Conservation (phyloP, 2,113 vertebrate genomes). For the Coracopsis vasa region DNA sequence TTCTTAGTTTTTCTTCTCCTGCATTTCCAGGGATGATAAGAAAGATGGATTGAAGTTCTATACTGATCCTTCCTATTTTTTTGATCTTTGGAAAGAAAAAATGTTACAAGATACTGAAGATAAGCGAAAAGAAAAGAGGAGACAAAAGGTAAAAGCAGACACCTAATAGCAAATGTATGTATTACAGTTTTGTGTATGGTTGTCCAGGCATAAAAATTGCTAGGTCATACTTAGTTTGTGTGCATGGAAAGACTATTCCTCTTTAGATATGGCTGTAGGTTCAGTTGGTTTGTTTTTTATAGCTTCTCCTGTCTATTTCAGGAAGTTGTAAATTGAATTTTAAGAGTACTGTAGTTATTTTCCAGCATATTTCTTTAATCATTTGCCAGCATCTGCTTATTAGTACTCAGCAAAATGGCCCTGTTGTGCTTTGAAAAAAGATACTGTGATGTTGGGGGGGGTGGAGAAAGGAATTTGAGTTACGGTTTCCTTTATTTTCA, state of each 20-base stretch:
- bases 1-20: not conserved
- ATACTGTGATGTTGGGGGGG: not conserved
- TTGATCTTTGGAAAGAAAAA: constrained; percentile 98
- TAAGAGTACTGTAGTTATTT: not conserved
- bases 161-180: not conserved
- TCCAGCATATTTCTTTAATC: not conserved
- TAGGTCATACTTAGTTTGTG: not conserved
- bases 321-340: not conserved
- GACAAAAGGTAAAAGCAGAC: constrained; percentile 78
- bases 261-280: not conserved
- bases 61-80: constrained; percentile 98
- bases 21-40: constrained; percentile 87
- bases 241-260: not conserved
- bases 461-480: not conserved
- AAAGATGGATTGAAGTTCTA: constrained; percentile 98
- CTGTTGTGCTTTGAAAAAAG: not conserved
- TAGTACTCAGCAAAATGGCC: not conserved
- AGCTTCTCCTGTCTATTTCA: not conserved
- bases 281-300: not conserved
- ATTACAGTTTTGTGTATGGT: not conserved
- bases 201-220: not conserved
- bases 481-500: not conserved
- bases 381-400: not conserved
- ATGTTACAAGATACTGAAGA: constrained; percentile 99
- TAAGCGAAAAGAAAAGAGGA: constrained; percentile 92